A percentile compares a stretch with the other conserved stretches of the same genome.
Conservation (phyloP, 1,140 invertebrate genomes). For the Drosophila novamexicana region DNA sequence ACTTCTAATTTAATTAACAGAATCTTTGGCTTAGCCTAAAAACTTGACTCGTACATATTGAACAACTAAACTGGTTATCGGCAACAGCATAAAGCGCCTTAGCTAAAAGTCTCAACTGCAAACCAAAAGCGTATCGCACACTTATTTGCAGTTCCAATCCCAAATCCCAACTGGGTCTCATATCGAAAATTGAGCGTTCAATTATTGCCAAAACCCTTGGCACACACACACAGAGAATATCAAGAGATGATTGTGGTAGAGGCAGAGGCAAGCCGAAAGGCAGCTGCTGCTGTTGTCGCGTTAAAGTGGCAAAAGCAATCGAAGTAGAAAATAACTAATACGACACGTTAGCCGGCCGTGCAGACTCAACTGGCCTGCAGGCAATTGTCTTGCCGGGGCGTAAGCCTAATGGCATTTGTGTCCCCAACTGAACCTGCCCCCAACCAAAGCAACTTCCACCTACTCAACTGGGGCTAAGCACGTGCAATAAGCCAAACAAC, state of each 20-base stretch:
- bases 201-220: constrained; percentile 76
- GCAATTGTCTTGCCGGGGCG: constrained; percentile 76
- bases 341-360: constrained; percentile 75
- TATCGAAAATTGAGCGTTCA: constrained; percentile 76
- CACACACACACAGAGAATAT: constrained; percentile 28
- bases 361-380: constrained; percentile 67
- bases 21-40: background rate
- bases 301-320: constrained; percentile 82
- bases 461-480: constrained; percentile 59
- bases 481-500: constrained; percentile 82
- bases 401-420: constrained; percentile 79
- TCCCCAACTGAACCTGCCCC: constrained; percentile 11
- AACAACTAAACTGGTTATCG: background rate
- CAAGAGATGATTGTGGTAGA: background rate
- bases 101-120: background rate
- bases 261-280: background rate
- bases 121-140: constrained; percentile 1
- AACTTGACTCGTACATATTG: background rate
- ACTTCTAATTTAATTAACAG: background rate
- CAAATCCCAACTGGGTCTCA: constrained; percentile 38
- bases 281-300: constrained; percentile 64
- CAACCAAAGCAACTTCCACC: background rate
- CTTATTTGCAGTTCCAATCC: constrained; percentile 17
- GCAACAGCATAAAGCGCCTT: background rate
- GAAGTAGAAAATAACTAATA: constrained; percentile 83